A percentile compares a stretch with the other conserved stretches of the same genome.
Evolutionary conservation across 2,113 vertebrate genomes (phyloP).

Genomic region (Morone saxatilis): DNA sequence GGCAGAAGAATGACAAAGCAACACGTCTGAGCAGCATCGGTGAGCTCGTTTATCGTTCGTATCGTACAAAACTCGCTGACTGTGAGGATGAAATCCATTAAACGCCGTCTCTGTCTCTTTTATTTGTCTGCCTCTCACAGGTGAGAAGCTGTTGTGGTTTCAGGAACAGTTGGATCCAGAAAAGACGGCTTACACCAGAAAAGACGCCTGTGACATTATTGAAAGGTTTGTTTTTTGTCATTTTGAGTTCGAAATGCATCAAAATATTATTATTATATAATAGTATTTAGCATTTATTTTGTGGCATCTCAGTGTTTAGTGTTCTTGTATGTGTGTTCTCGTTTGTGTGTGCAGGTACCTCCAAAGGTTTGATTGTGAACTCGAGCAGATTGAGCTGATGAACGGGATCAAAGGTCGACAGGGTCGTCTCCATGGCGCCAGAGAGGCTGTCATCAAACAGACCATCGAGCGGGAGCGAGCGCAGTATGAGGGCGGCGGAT

Average conservation of each 20-base stretch:
- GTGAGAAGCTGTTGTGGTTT: slow-evolving; percentile 97
- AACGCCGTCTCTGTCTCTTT: neutral
- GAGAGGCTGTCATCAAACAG: slow-evolving; percentile 91
- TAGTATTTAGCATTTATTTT: too few species aligned
- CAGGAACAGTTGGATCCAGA: slow-evolving; percentile 89
- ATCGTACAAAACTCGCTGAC: neutral
- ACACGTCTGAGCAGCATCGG: slow-evolving; percentile 89
- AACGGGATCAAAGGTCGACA: slow-evolving; percentile 96
- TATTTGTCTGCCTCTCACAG: slow-evolving; percentile 71
- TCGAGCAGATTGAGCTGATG: slow-evolving; percentile 94
- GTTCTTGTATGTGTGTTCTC: too few species aligned
- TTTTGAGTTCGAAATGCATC: neutral
- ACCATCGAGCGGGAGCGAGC: slow-evolving; percentile 90
- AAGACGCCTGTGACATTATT: slow-evolving; percentile 90
- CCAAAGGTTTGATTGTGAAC: slow-evolving; percentile 89
- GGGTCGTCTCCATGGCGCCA: slow-evolving; percentile 89
- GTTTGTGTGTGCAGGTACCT: slow-evolving; percentile 86
- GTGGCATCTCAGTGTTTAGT: neutral
- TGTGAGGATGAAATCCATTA: neutral
- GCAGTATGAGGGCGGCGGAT: slow-evolving; percentile 87
- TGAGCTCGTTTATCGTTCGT: slow-evolving; percentile 71
- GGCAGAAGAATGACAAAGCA: slow-evolving; percentile 92
- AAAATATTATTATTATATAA: neutral
- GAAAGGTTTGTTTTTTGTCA: slow-evolving; percentile 85
- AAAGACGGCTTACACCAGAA: slow-evolving; percentile 88